These are phyloP conservation scores for Chelonia mydas DNA, from an alignment of 2,797 vertebrate species.

Conservation along the genomic window DNA sequence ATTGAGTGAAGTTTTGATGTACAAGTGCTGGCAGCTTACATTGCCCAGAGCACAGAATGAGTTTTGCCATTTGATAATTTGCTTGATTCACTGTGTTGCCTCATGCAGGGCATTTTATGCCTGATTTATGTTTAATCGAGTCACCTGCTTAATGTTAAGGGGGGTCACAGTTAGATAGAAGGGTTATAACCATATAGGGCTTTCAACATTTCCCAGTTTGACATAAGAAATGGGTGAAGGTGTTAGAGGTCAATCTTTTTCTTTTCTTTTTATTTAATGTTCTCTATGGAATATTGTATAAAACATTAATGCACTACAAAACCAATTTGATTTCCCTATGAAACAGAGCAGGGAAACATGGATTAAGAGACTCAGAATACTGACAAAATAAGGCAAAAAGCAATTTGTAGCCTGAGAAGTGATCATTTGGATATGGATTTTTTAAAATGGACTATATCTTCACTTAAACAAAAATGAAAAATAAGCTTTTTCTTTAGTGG, in stretches of 20 bases:
- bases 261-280: conserved; percentile 78
- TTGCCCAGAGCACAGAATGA: conserved; percentile 83
- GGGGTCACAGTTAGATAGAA: conserved; percentile 81
- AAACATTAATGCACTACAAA: conserved; percentile 71
- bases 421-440: not conserved
- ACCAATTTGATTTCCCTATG: conserved; percentile 63
- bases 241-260: conserved; percentile 71
- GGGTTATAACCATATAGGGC: conserved; percentile 75
- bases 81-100: conserved; percentile 83
- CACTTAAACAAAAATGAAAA: not conserved
- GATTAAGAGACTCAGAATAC: conserved; percentile 58
- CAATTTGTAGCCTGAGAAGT: not conserved
- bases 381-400: conserved; percentile 47
- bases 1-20: conserved; percentile 88
- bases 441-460: not conserved
- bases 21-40: conserved; percentile 85
- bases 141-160: conserved; percentile 85
- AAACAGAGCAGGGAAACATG: conserved; percentile 57
- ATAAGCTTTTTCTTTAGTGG: not conserved
- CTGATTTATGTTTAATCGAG: conserved; percentile 86
- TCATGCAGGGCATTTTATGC: conserved; percentile 84
- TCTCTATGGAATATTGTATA: conserved; percentile 73
- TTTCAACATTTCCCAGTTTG: conserved; percentile 77
- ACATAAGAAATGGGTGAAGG: conserved; percentile 75
- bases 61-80: conserved; percentile 86